Percentiles rank a stretch among this genome's conserved stretches.
phyloP scores from a whole-genome alignment of 2,113 vertebrate species.

The Notothenia coriiceps region DNA sequence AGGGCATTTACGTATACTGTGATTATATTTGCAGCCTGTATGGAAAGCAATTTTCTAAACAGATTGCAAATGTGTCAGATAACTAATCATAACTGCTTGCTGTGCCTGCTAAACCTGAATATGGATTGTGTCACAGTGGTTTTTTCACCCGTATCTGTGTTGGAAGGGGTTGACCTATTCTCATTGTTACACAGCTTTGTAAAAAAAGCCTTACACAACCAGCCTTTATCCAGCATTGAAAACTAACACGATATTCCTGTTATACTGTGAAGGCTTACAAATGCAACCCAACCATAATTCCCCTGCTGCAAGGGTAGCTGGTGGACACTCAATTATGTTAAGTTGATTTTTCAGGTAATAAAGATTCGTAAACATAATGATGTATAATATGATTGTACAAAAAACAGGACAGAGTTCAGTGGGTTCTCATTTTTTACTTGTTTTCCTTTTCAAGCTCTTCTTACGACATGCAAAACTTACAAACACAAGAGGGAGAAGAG shows the following conservation, averaged over 20 bases:
- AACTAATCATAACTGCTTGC: not conserved
- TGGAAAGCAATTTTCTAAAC: not conserved
- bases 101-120: not conserved
- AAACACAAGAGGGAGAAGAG: not conserved
- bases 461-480: constrained; percentile 9
- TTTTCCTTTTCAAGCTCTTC: constrained; percentile 33
- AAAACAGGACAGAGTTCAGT: not conserved
- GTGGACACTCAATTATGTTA: not conserved
- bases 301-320: not conserved
- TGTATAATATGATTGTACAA: not conserved
- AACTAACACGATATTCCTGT: not conserved
- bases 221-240: not conserved
- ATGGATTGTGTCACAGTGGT: not conserved
- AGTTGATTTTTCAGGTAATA: no score
- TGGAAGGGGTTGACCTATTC: not conserved
- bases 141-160: not conserved
- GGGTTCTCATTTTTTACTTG: not conserved
- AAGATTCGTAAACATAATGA: not conserved
- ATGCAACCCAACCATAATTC: not conserved
- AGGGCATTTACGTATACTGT: not conserved
- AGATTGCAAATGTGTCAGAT: not conserved
- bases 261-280: not conserved
- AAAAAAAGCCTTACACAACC: not conserved
- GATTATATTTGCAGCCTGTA: not conserved
- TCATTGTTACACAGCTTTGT: not conserved